phyloP scores from a whole-genome alignment of 2,797 vertebrate genomes.

The Brachyrhaphis roseni region DNA sequence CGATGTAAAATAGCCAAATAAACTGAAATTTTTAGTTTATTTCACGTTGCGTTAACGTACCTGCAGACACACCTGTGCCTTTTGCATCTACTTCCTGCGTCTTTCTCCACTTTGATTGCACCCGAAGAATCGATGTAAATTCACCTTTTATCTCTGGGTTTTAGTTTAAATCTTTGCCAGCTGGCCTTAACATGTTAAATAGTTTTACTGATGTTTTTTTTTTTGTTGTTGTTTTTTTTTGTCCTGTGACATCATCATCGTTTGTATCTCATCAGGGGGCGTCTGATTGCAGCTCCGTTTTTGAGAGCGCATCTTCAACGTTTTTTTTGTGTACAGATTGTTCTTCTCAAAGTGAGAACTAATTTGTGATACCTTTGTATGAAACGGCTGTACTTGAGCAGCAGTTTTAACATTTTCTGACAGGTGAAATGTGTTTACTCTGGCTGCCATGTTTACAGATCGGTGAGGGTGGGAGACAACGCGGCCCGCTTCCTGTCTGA shows the following conservation, averaged over 20 bases:
- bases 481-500: constrained; percentile 67
- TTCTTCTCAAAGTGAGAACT: constrained; percentile 52
- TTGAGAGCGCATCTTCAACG: constrained; percentile 64
- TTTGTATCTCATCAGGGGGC: constrained; percentile 49
- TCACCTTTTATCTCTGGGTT: constrained; percentile 22
- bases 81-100: constrained; percentile 10
- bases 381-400: constrained; percentile 39
- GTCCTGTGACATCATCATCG: constrained; percentile 46
- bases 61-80: constrained; percentile 19
- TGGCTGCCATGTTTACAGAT: constrained; percentile 79
- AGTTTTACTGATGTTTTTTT: constrained; percentile 22
- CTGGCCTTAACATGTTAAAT: constrained; percentile 35
- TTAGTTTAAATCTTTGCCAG: constrained; percentile 22
- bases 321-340: constrained; percentile 52
- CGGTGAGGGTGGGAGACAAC: constrained; percentile 53
- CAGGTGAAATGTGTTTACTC: constrained; percentile 72
- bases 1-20: constrained; percentile 12
- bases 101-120: background rate
- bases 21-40: constrained; percentile 19
- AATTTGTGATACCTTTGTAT: constrained; percentile 56
- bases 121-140: constrained; percentile 23
- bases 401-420: constrained; percentile 59
- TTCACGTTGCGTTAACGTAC: constrained; percentile 26
- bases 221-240: constrained; percentile 29
- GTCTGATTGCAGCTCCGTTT: constrained; percentile 65